A percentile compares a stretch with the other conserved stretches of the same genome.
Evolutionary conservation across 2,797 vertebrate species (phyloP).

Genomic region (Pseudochirops cupreus): DNA sequence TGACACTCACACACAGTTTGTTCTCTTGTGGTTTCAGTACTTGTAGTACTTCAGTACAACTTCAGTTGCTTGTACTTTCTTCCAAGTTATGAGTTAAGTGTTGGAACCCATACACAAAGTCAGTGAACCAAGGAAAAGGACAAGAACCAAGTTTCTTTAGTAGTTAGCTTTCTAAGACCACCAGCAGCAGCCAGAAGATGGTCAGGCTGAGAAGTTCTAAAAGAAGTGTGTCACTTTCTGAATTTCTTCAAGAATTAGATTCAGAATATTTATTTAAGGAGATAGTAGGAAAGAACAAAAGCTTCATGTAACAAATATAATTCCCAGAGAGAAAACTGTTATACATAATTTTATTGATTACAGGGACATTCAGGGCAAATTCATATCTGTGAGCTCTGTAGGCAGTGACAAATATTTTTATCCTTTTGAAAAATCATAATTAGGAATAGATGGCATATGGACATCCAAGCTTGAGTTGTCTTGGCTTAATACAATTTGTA

Average conservation of each 20-base stretch:
- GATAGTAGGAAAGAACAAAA: not conserved
- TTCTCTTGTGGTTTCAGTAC: not conserved
- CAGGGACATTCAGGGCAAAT: slow-evolving; percentile 52
- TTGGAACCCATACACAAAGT: slow-evolving; percentile 13
- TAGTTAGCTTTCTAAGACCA: slow-evolving; percentile 37
- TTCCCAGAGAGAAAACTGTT: slow-evolving; percentile 55
- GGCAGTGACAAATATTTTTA: slow-evolving; percentile 52
- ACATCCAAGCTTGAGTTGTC: slow-evolving; percentile 75
- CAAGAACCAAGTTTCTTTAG: slow-evolving; percentile 42
- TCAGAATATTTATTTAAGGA: slow-evolving; percentile 46
- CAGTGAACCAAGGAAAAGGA: slow-evolving; percentile 38
- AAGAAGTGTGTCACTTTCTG: slow-evolving; percentile 13
- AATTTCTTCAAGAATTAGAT: slow-evolving; percentile 52
- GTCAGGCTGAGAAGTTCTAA: slow-evolving; percentile 15
- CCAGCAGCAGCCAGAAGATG: slow-evolving; percentile 33
- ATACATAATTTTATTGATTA: slow-evolving; percentile 49
- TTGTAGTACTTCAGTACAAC: too few species aligned
- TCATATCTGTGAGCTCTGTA: slow-evolving; percentile 49
- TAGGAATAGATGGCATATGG: slow-evolving; percentile 64
- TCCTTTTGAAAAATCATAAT: slow-evolving; percentile 50
- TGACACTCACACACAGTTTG: not conserved
- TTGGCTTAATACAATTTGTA: slow-evolving; percentile 73
- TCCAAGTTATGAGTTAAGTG: slow-evolving; percentile 49
- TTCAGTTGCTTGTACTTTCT: slow-evolving; percentile 25
- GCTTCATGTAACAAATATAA: slow-evolving; percentile 32